phyloP scores from a whole-genome alignment of 2,113 vertebrate genomes.

The Ailurus styani region DNA sequence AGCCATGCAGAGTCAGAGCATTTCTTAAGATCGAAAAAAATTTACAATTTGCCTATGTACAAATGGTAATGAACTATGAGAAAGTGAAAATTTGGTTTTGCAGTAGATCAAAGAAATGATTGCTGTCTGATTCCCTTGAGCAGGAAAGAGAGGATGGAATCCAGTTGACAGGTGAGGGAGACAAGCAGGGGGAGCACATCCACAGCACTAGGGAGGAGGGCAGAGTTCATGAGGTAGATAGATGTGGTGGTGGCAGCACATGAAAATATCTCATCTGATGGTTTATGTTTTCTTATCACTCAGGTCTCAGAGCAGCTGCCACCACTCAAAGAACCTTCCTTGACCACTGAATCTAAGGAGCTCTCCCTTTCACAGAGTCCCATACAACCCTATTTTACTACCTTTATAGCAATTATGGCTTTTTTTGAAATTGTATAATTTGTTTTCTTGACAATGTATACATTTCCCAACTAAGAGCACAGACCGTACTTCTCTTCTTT shows the following conservation, averaged over 20 bases:
- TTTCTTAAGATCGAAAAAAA: not conserved
- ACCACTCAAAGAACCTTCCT: not conserved
- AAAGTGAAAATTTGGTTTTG: not conserved
- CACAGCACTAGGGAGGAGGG: not conserved
- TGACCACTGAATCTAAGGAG: not conserved
- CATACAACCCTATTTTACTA: not conserved
- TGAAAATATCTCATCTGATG: not conserved
- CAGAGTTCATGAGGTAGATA: not conserved
- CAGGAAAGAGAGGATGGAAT: not conserved
- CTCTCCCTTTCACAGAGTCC: not conserved
- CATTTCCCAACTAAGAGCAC: not conserved
- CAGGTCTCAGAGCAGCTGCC: not conserved
- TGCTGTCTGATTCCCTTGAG: not conserved
- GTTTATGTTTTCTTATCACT: not conserved
- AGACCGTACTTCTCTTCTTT: not conserved
- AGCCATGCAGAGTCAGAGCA: not conserved
- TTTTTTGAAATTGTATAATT: not conserved
- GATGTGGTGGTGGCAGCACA: not conserved
- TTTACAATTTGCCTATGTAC: not conserved
- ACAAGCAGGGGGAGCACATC: not conserved
- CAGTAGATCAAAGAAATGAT: not conserved
- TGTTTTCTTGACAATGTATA: not conserved
- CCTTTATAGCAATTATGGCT: not conserved
- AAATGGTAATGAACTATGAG: not conserved
- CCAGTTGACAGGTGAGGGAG: not conserved